A percentile compares a stretch with the other conserved stretches of the same genome.
Conservation (phyloP, 1,140 invertebrate species). For the Meloidogyne exigua region DNA sequence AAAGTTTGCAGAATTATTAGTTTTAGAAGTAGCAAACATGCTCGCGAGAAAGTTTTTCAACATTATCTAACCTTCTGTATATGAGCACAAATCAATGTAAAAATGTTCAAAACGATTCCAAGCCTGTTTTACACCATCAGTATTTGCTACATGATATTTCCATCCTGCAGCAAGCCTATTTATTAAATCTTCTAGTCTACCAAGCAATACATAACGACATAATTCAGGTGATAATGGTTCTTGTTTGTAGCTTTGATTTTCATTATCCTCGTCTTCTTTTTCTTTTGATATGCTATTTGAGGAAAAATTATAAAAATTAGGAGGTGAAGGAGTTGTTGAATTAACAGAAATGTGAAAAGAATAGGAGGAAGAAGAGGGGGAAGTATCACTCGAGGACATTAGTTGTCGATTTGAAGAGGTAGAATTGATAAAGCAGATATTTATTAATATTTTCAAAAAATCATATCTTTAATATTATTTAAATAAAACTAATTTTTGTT, state of each 20-base stretch:
- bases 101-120: slow-evolving; percentile 57
- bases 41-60: not conserved
- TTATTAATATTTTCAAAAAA: not conserved
- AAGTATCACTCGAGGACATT: not conserved
- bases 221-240: slow-evolving; percentile 51
- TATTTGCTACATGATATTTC: slow-evolving; percentile 63
- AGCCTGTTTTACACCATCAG: slow-evolving; percentile 57
- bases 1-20: too few relatives aligned
- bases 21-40: not conserved
- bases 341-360: not conserved
- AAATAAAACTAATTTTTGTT: not conserved
- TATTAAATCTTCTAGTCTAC: slow-evolving; percentile 53
- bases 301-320: not conserved
- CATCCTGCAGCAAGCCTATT: slow-evolving; percentile 55
- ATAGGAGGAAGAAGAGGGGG: not conserved
- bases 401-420: not conserved
- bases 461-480: not conserved
- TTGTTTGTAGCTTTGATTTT: slow-evolving; percentile 17
- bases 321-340: not conserved
- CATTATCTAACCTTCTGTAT: slow-evolving; percentile 40
- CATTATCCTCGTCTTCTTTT: not conserved
- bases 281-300: not conserved
- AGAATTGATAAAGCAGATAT: not conserved
- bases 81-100: slow-evolving; percentile 50
- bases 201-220: slow-evolving; percentile 52